Percentiles rank a stretch among this genome's conserved stretches.
Conservation (phyloP, 2,113 vertebrate species). For the Tragelaphus imberbis region DNA sequence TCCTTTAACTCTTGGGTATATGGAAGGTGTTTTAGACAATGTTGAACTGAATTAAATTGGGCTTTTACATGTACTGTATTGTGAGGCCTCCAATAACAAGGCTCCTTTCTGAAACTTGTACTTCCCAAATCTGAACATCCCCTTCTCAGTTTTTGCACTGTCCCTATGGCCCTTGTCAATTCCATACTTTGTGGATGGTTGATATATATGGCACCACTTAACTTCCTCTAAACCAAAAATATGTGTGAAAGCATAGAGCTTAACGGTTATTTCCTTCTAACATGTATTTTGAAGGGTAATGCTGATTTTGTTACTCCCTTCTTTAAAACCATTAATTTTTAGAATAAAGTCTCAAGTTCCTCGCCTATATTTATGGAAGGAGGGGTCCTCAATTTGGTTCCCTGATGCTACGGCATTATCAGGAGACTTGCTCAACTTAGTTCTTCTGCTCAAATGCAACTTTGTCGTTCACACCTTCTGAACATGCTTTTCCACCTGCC, state of each 20-base stretch:
- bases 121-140: background rate
- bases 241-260: background rate
- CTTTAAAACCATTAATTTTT: background rate
- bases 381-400: background rate
- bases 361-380: background rate
- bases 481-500: background rate
- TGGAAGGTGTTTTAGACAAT: background rate
- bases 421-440: background rate
- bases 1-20: background rate
- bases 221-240: background rate
- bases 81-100: background rate
- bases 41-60: background rate
- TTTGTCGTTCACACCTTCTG: background rate
- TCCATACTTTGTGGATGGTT: background rate
- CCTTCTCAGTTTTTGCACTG: background rate
- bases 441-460: background rate
- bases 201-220: background rate
- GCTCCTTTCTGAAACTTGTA: background rate
- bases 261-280: background rate
- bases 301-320: background rate
- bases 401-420: background rate
- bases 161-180: background rate
- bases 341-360: background rate
- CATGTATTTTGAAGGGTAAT: background rate
- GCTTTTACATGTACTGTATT: background rate